These are phyloP conservation scores for Saccopteryx bilineata DNA, from an alignment of 2,113 vertebrate genomes.

Conservation along the genomic window DNA sequence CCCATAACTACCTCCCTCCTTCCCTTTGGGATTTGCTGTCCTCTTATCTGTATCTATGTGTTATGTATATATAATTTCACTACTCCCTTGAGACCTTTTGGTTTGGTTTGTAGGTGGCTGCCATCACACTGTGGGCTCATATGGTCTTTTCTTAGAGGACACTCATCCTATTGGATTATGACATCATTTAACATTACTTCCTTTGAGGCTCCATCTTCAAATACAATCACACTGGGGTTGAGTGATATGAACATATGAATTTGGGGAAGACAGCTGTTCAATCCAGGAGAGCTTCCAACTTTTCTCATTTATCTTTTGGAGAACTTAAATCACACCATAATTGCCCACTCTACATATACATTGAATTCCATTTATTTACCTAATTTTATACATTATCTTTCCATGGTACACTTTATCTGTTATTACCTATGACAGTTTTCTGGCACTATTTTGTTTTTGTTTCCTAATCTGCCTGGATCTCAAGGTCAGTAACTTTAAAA, in stretches of 20 bases:
- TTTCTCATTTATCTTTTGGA: conserved; percentile 34
- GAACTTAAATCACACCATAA: neutral
- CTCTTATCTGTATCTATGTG: too few species aligned
- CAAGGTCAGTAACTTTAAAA: conserved; percentile 22
- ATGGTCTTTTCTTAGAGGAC: neutral
- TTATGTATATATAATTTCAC: too few species aligned
- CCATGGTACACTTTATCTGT: neutral
- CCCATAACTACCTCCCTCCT: too few species aligned
- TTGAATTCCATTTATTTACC: neutral
- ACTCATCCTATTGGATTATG: neutral
- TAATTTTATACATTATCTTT: neutral
- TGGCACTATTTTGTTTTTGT: neutral
- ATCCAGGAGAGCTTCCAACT: neutral
- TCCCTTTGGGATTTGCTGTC: too few species aligned
- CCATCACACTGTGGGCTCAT: neutral
- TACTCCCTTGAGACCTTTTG: neutral
- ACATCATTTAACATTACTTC: conserved; percentile 9
- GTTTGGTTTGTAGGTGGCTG: neutral
- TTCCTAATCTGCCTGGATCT: neutral
- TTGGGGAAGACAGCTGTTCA: neutral
- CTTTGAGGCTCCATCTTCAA: neutral
- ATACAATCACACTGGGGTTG: neutral
- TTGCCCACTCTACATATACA: neutral
- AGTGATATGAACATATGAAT: neutral
- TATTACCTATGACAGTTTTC: neutral